phyloP scores from a whole-genome alignment of 2,797 vertebrate species.

The Cheirogaleus major region DNA sequence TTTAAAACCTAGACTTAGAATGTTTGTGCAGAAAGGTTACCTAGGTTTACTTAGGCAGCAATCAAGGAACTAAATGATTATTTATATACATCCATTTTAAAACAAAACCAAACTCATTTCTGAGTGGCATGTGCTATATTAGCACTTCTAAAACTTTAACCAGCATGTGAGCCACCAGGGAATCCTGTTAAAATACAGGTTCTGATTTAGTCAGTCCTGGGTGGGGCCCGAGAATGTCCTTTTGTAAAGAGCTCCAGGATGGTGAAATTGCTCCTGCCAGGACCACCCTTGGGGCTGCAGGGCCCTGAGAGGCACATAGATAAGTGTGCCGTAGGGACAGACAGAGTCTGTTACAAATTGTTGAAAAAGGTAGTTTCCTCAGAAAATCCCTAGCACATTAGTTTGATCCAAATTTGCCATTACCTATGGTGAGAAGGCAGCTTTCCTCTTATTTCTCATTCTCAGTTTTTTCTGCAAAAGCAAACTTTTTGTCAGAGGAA shows the following conservation, averaged over 20 bases:
- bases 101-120: neutral
- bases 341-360: neutral
- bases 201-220: neutral
- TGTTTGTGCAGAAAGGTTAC: neutral
- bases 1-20: neutral
- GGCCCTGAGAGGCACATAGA: neutral
- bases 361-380: neutral
- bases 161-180: neutral
- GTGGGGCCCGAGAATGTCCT: rapidly evolving
- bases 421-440: neutral
- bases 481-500: neutral
- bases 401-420: neutral
- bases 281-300: rapidly evolving
- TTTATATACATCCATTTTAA: neutral
- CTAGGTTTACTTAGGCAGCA: neutral
- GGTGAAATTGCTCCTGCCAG: neutral
- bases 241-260: neutral
- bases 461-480: neutral
- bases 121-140: rapidly evolving
- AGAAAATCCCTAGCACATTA: neutral
- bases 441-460: neutral
- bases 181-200: neutral
- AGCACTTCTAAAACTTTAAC: no score
- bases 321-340: neutral
- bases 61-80: neutral